phyloP scores from a whole-genome alignment of 2,113 vertebrate species.

The Salvelinus sp. region DNA sequence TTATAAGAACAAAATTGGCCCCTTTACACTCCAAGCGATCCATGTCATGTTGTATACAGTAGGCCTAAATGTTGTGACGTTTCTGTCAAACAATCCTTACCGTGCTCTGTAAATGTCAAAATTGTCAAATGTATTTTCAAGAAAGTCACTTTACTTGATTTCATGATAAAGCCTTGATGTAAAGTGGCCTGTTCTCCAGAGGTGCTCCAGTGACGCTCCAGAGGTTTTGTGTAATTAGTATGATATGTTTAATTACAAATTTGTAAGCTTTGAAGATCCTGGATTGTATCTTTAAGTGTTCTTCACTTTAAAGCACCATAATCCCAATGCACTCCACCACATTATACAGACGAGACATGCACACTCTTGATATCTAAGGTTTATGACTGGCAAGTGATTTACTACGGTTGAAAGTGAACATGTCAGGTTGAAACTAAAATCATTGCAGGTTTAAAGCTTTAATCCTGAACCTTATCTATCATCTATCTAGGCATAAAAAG shows the following conservation, averaged over 20 bases:
- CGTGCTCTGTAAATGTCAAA: neutral
- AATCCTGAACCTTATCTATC: too few relatives aligned
- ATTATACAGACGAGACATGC: slow-evolving; percentile 9
- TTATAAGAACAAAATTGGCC: neutral
- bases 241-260: neutral
- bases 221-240: slow-evolving; percentile 22
- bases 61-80: neutral
- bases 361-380: neutral
- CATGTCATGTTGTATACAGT: neutral
- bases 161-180: neutral
- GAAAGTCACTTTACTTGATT: neutral
- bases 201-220: too few relatives aligned
- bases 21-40: neutral
- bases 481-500: too few relatives aligned
- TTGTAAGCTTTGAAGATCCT: too few relatives aligned
- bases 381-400: neutral
- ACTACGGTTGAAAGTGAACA: neutral
- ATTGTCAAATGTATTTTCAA: neutral
- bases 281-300: slow-evolving; percentile 7
- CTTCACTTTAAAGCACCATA: slow-evolving; percentile 41
- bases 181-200: slow-evolving; percentile 17
- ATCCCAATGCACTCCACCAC: slow-evolving; percentile 30
- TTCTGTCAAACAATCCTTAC: neutral
- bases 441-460: too few relatives aligned
- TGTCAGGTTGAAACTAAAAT: neutral